phyloP scores from a whole-genome alignment of 2,888 invertebrate species.

The Myopa testacea region DNA sequence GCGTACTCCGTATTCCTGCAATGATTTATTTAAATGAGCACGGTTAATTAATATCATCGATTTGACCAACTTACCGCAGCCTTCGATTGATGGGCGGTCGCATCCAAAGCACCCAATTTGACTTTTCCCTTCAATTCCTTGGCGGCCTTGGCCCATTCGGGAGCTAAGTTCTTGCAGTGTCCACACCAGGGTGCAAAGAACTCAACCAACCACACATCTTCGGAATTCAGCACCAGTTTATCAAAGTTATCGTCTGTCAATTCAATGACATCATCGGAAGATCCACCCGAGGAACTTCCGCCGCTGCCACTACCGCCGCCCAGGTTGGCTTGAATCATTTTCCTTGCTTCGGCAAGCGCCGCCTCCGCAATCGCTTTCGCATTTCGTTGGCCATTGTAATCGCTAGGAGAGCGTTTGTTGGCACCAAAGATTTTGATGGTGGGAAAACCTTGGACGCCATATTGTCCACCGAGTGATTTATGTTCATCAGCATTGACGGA shows the following conservation, averaged over 20 bases:
- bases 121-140: slow-evolving; percentile 94
- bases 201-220: slow-evolving; percentile 97
- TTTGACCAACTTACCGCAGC: slow-evolving; percentile 69
- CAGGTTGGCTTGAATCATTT: slow-evolving; percentile 78
- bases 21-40: background rate
- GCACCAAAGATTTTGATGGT: slow-evolving; percentile 94
- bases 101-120: slow-evolving; percentile 96
- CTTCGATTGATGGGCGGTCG: slow-evolving; percentile 88
- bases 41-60: background rate
- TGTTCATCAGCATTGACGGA: slow-evolving; percentile 94
- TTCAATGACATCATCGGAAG: slow-evolving; percentile 78
- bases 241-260: slow-evolving; percentile 97
- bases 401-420: slow-evolving; percentile 84
- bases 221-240: slow-evolving; percentile 87
- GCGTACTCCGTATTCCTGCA: slow-evolving; percentile 82
- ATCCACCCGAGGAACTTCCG: slow-evolving; percentile 46
- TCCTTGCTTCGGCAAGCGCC: slow-evolving; percentile 81
- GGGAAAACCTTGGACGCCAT: slow-evolving; percentile 91
- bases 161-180: slow-evolving; percentile 95
- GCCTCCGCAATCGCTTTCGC: slow-evolving; percentile 89
- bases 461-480: slow-evolving; percentile 82
- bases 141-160: slow-evolving; percentile 97
- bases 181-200: slow-evolving; percentile 99
- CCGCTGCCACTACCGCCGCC: slow-evolving; percentile 70
- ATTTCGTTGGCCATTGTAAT: slow-evolving; percentile 86